Evolutionary conservation across 2,797 vertebrate genomes (phyloP).

Genomic region (Huso huso): DNA sequence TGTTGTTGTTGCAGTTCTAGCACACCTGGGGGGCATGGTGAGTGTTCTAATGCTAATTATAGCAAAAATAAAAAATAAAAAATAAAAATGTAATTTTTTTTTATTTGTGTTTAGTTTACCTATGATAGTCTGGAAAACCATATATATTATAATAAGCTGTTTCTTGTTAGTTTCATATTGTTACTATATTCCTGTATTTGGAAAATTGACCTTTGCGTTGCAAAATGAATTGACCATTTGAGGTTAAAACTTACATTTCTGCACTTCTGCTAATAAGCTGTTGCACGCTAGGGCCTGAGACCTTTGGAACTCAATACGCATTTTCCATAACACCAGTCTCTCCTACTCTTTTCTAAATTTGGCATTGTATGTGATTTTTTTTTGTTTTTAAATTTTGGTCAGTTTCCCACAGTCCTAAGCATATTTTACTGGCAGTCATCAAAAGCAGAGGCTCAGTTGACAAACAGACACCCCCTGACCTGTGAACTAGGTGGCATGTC

Average conservation of each 20-base stretch:
- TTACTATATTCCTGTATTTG: too few species aligned
- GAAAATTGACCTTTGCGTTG: too few species aligned
- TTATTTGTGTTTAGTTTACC: too few species aligned
- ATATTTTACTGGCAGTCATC: neutral
- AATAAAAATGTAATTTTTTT: too few species aligned
- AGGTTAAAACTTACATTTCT: neutral
- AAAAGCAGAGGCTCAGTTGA: neutral
- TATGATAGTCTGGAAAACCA: too few species aligned
- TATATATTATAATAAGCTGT: too few species aligned
- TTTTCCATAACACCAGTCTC: neutral
- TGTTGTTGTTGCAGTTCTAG: too few species aligned
- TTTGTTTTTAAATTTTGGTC: neutral
- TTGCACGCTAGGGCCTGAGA: neutral
- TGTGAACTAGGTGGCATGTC: neutral
- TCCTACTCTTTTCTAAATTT: slow-evolving; percentile 1
- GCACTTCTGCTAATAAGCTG: neutral
- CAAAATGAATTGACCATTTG: too few species aligned
- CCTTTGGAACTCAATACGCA: neutral
- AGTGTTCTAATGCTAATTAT: too few species aligned
- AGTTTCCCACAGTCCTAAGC: neutral
- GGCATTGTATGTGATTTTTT: neutral
- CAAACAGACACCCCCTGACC: neutral
- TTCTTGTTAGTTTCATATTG: too few species aligned
- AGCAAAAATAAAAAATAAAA: too few species aligned
- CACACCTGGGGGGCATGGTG: too few species aligned